phyloP scores from a whole-genome alignment of 2,113 vertebrate species.

The Paramormyrops kingsleyae region DNA sequence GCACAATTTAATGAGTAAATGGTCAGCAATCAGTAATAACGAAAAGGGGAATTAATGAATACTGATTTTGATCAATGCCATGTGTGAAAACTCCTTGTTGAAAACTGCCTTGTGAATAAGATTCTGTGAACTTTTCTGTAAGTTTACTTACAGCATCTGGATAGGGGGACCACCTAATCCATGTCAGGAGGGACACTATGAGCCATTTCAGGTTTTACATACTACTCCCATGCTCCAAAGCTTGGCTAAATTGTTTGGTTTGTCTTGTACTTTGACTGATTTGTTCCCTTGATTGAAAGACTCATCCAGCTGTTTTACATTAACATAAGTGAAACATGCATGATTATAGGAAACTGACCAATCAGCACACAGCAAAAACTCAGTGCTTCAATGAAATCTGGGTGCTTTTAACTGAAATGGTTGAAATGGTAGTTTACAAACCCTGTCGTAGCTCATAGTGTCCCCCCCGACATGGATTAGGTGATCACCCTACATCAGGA shows the following conservation, averaged over 20 bases:
- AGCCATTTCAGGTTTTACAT: neutral
- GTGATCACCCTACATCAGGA: neutral
- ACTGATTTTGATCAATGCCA: neutral
- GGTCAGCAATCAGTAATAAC: neutral
- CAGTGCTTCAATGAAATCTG: neutral
- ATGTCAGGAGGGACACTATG: neutral
- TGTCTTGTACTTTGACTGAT: neutral
- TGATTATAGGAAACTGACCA: neutral
- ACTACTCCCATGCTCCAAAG: neutral
- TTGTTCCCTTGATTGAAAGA: neutral
- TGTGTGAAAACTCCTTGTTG: neutral
- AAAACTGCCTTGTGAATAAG: neutral
- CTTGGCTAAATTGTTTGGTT: neutral
- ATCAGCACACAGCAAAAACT: neutral
- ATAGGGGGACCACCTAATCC: neutral
- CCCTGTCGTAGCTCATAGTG: neutral
- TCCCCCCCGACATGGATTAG: neutral
- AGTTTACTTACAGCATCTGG: neutral
- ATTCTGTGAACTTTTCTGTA: slow-evolving; percentile 2
- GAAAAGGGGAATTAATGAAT: neutral
- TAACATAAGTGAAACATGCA: neutral
- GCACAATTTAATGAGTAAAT: neutral
- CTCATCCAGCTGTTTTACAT: neutral
- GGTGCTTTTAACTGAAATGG: neutral
- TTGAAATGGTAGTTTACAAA: neutral